These are phyloP conservation scores for Delphinapterus leucas DNA, from an alignment of 2,113 vertebrate species.

Conservation along the genomic window DNA sequence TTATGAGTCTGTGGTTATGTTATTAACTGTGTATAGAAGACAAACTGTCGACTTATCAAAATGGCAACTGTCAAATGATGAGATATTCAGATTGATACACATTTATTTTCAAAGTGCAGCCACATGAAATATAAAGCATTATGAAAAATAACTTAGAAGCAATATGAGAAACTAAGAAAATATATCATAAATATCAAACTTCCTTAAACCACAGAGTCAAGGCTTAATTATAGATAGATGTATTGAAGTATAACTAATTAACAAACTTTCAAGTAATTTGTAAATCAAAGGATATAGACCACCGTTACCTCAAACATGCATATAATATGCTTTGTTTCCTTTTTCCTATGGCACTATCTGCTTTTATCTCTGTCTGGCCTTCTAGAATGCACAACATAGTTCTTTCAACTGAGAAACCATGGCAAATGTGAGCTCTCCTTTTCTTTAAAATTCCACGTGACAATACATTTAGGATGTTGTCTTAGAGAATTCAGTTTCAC, in stretches of 20 bases:
- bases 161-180: neutral
- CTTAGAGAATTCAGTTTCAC: neutral
- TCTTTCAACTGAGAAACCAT: neutral
- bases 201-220: neutral
- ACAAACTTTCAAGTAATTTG: neutral
- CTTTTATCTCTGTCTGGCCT: neutral
- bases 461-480: neutral
- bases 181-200: neutral
- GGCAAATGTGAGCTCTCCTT: neutral
- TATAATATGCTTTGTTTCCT: neutral
- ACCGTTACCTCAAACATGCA: neutral
- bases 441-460: neutral
- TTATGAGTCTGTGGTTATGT: neutral
- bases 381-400: neutral
- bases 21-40: neutral
- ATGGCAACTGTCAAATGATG: neutral
- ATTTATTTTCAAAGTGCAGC: neutral
- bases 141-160: neutral
- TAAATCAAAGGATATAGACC: neutral
- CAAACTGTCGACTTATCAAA: neutral
- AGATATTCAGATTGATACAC: neutral
- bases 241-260: conserved; percentile 9
- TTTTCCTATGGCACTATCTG: neutral
- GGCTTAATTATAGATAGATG: neutral
- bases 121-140: neutral